A percentile compares a stretch with the other conserved stretches of the same genome.
Conservation (phyloP, 2,797 vertebrate species). For the Petrocephalus sullivani region DNA sequence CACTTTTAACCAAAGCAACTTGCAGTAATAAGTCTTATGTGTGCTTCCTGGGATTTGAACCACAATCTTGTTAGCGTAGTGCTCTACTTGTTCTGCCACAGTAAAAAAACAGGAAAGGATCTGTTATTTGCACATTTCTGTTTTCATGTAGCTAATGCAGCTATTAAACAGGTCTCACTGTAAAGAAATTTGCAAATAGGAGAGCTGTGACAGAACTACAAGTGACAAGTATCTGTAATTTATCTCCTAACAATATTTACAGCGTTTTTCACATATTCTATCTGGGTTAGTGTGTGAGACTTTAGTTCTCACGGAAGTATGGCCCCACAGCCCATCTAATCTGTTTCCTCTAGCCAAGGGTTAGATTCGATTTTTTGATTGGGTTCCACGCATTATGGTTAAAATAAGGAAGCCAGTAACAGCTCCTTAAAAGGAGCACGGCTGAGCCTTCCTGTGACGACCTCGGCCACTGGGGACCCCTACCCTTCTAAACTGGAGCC, state of each 20-base stretch:
- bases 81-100: too few relatives aligned
- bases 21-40: too few relatives aligned
- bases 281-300: background rate
- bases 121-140: background rate
- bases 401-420: background rate
- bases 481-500: constrained; percentile 75
- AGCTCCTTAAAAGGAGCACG: background rate
- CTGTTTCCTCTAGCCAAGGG: background rate
- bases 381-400: background rate
- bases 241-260: background rate
- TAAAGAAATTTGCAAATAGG: background rate
- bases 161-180: background rate
- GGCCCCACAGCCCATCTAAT: too few relatives aligned
- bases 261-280: background rate
- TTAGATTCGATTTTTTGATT: constrained; percentile 60
- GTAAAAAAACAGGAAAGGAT: background rate
- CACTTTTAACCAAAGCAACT: too few relatives aligned
- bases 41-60: too few relatives aligned
- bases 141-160: background rate
- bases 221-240: background rate
- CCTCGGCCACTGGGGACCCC: background rate
- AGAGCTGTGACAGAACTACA: background rate
- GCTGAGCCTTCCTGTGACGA: background rate
- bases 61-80: too few relatives aligned
- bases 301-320: background rate